Evolutionary conservation across 1,140 invertebrate species (phyloP).

Genomic region (Fopius arisanus): DNA sequence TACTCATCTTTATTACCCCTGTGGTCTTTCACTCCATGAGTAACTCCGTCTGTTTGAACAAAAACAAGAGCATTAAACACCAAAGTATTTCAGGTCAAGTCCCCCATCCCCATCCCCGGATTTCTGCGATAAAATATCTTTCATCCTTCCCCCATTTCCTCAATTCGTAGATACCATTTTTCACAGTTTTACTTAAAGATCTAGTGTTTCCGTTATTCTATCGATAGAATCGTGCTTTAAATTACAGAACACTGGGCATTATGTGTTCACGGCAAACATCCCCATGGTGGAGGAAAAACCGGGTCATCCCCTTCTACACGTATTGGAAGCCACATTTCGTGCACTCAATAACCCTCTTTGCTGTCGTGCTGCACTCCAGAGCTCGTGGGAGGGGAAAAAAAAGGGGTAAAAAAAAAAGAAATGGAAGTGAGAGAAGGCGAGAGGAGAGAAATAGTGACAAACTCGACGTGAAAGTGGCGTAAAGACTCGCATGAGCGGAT

Average conservation of each 20-base stretch:
- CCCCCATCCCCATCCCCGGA: neutral
- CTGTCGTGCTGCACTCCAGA: constrained; percentile 1
- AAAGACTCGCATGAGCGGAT: constrained; percentile 14
- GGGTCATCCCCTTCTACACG: constrained; percentile 18
- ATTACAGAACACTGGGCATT: constrained; percentile 26
- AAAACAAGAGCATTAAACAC: constrained; percentile 35
- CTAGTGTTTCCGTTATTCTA: constrained; percentile 27
- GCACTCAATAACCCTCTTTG: constrained; percentile 23
- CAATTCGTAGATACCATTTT: neutral
- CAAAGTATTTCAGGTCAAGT: constrained; percentile 30
- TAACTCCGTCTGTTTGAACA: constrained; percentile 14
- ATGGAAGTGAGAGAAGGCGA: constrained; percentile 2
- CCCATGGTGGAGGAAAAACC: constrained; percentile 14
- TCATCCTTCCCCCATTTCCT: neutral
- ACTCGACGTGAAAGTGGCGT: constrained; percentile 4
- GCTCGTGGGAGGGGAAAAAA: neutral
- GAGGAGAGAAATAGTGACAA: constrained; percentile 17
- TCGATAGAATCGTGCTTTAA: constrained; percentile 25
- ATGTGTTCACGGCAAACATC: constrained; percentile 13
- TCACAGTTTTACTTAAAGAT: constrained; percentile 17
- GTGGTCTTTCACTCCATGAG: constrained; percentile 47
- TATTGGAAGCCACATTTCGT: neutral
- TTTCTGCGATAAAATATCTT: neutral
- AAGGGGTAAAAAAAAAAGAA: constrained; percentile 29
- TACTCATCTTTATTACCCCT: constrained; percentile 24